Conservation (phyloP, 2,888 invertebrate genomes). For the Rhaphigaster nebulosa region DNA sequence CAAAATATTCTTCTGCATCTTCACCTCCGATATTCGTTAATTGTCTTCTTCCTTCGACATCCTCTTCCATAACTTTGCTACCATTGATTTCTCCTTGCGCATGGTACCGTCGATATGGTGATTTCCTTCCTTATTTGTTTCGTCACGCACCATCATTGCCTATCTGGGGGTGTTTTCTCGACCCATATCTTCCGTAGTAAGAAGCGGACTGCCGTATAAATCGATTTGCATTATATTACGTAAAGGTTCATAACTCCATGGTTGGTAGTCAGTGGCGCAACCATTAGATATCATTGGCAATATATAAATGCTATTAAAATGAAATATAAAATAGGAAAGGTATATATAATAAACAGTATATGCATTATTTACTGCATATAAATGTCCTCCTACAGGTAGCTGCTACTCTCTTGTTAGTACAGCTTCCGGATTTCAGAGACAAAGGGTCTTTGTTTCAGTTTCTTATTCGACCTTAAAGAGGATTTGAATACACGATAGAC, state of each 20-base stretch:
- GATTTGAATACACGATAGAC: background rate
- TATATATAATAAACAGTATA: background rate
- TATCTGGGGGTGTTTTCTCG: background rate
- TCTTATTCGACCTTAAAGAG: background rate
- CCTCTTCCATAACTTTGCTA: background rate
- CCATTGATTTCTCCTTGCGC: background rate
- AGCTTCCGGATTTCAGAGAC: background rate
- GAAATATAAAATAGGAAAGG: background rate
- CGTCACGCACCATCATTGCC: background rate
- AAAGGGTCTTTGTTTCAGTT: conserved; percentile 4
- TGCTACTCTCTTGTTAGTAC: background rate
- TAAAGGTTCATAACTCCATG: background rate
- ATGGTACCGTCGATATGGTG: background rate
- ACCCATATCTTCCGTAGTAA: background rate
- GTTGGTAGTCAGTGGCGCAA: background rate
- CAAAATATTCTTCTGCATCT: background rate
- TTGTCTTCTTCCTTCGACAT: background rate
- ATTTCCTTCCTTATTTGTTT: background rate
- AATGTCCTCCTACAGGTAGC: background rate
- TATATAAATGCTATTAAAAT: background rate
- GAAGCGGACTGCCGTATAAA: background rate
- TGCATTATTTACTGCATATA: background rate
- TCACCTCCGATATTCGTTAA: too few species aligned
- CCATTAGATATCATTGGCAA: too few species aligned
- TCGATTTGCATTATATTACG: background rate